Percentiles rank a stretch among this genome's conserved stretches.
Evolutionary conservation across 2,113 vertebrate species (phyloP).

Genomic region (Trachemys scripta): DNA sequence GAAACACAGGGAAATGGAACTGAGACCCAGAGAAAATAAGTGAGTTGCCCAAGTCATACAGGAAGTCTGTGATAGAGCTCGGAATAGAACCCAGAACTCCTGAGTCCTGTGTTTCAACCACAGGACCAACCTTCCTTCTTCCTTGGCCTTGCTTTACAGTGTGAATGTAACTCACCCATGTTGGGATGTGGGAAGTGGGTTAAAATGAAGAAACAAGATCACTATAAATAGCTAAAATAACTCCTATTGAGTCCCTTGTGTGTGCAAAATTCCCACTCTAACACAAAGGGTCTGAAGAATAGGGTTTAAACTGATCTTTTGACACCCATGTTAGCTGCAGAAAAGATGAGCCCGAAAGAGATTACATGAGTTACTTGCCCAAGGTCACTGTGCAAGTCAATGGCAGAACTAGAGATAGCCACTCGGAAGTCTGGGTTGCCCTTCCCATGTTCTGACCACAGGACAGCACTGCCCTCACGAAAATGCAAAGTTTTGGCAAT

Average conservation of each 20-base stretch:
- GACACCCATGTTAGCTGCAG: background rate
- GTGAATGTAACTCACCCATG: background rate
- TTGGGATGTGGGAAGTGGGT: background rate
- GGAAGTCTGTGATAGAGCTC: background rate
- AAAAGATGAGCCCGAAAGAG: background rate
- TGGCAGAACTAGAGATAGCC: background rate
- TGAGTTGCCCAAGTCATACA: background rate
- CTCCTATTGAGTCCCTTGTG: background rate
- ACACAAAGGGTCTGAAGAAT: background rate
- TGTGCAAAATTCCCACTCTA: background rate
- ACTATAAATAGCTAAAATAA: background rate
- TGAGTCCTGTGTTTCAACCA: background rate
- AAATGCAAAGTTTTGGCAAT: background rate
- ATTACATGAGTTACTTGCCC: background rate
- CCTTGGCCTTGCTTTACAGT: background rate
- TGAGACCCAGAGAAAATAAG: fast-evolving
- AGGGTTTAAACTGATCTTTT: background rate
- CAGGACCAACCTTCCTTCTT: background rate
- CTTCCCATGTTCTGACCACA: background rate
- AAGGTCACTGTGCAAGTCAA: background rate
- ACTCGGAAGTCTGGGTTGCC: background rate
- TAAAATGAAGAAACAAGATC: background rate
- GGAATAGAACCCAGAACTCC: background rate
- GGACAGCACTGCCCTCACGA: background rate
- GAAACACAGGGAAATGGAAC: background rate